A percentile compares a stretch with the other conserved stretches of the same genome.
phyloP scores from a whole-genome alignment of 1,140 invertebrate genomes.

The Aphis gossypii region DNA sequence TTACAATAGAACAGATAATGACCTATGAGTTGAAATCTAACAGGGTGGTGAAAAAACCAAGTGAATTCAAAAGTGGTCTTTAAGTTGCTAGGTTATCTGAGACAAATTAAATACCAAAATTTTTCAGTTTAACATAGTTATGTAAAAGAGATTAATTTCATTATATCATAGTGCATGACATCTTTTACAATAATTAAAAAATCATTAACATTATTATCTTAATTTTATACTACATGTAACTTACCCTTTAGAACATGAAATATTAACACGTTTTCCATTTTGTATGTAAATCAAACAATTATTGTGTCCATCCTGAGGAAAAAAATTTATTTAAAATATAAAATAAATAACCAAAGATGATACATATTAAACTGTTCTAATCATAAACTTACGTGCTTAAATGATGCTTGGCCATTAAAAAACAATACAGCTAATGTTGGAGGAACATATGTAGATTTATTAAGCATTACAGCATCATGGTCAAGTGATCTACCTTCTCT shows the following conservation, averaged over 20 bases:
- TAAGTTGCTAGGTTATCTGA: neutral
- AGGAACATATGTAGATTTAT: constrained; percentile 67
- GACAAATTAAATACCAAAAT: neutral
- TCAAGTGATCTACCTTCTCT: constrained; percentile 65
- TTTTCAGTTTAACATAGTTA: too few species aligned
- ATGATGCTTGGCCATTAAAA: constrained; percentile 53
- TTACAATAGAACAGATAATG: neutral
- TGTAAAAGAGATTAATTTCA: neutral
- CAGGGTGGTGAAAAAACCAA: neutral
- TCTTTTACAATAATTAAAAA: neutral
- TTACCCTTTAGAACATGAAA: constrained; percentile 54
- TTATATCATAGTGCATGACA: neutral
- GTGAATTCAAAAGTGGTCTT: neutral
- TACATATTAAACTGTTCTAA: neutral
- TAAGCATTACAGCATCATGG: constrained; percentile 65
- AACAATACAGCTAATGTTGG: constrained; percentile 69
- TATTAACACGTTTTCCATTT: constrained; percentile 48
- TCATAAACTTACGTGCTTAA: constrained; percentile 53
- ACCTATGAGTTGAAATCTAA: neutral
- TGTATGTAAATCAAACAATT: constrained; percentile 49
- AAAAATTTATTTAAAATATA: neutral
- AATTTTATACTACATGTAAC: neutral
- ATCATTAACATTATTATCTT: neutral
- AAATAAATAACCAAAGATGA: neutral
- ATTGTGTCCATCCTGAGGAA: constrained; percentile 28